Evolutionary conservation across 1,140 invertebrate genomes (phyloP), one percentile per base, ranked within the genome.

Genomic region (Delia radicum): DNA sequence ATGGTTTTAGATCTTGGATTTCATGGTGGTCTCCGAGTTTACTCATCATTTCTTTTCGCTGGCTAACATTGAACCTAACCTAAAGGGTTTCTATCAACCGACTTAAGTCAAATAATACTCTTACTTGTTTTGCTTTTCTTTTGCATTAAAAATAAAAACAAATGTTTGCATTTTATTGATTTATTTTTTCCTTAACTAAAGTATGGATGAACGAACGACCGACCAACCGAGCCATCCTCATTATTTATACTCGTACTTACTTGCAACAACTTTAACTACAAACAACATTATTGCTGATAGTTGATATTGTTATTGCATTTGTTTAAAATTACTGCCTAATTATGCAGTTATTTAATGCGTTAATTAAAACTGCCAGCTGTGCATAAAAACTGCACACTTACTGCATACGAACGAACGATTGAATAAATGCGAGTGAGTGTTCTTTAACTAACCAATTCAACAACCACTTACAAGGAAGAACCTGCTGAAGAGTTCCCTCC

Each of bases 291-390:
- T 37, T 37, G 33, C 13, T 37, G 8, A 3, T 37, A 37, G 8
- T 37, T 37, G 1, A 37, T 37, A 13, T 37, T 37, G 33, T 55
- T 55, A 21, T 3, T 55, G n/a, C 3, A 55, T 15, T 55, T 24
- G 5, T 55, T 55, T 55, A 21, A 55, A 55, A 21, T 55, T n/a
- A 55, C 48, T 55, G 48, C 48, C 48, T 55, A 55, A 55, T 55
- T 55, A 55, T 55, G 48, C 48, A 55, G 48, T 55, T 55, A 55
- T 55, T 55, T 55, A 55, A 55, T 55, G 48, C 48, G 48, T 55
- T 55, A 55, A 55, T 55, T 55, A 55, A 55, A 55, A 55, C 21
- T 55, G 48, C 48, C 48, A 55, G 48, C 48, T 55, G 48, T 55
- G 48, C 48, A 55, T 55, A 55, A 55, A 37, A 55, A 55, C 37